A percentile compares a stretch with the other conserved stretches of the same genome.
Conservation (phyloP, 2,888 invertebrate genomes). For the Dorcus parallelipipedus region DNA sequence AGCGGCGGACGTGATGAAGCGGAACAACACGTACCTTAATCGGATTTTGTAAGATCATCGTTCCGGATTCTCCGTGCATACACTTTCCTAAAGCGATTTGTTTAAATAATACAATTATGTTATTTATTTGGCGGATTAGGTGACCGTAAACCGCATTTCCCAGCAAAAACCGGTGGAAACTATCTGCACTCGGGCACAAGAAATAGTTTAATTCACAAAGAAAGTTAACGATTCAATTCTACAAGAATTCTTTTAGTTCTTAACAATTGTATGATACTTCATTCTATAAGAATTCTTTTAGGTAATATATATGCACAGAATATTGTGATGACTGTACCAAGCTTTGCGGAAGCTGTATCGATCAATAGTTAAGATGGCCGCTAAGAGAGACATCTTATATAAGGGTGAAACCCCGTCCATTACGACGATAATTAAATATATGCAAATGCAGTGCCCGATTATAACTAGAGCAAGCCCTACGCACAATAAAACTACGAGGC, state of each 20-base stretch:
- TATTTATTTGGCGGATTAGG: neutral
- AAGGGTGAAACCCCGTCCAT: neutral
- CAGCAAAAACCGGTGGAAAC: too few relatives aligned
- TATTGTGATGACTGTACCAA: neutral
- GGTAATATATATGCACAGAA: too few relatives aligned
- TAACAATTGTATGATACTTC: too few relatives aligned
- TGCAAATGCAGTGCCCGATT: conserved; percentile 35
- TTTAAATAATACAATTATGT: neutral
- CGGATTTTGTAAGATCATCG: conserved; percentile 11
- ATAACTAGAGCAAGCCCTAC: conserved; percentile 26
- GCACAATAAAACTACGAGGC: neutral
- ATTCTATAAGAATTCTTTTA: too few relatives aligned
- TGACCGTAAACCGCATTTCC: too few relatives aligned
- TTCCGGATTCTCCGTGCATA: conserved; percentile 2
- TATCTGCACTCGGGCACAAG: too few relatives aligned
- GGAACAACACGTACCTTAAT: conserved; percentile 7
- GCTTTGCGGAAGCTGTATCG: neutral
- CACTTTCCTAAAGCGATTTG: conserved; percentile 5
- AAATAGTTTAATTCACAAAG: too few relatives aligned
- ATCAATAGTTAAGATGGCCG: neutral
- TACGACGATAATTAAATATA: conserved; percentile 35
- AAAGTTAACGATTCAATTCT: too few relatives aligned
- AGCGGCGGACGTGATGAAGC: conserved; percentile 8
- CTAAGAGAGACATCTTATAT: conserved; percentile 1
- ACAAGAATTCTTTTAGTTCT: too few relatives aligned